Evolutionary conservation across 2,888 invertebrate species (phyloP), one percentile per base, ranked within the genome.

Genomic region (Caenorhabditis japonica): DNA sequence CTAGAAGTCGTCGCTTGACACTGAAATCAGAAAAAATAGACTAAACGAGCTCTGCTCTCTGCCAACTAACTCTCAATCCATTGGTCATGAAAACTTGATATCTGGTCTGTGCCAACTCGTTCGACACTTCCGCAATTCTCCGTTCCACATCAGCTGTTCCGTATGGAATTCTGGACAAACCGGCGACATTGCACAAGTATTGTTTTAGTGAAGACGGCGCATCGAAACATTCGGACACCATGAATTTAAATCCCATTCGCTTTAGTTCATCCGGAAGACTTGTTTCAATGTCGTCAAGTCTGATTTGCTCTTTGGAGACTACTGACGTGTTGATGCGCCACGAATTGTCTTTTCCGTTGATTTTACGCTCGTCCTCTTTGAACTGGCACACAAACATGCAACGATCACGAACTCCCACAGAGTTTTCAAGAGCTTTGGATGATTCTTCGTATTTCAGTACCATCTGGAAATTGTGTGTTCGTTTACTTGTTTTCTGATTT

Each of bases 381-480:
- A 53, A 76, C 15, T 79, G 75, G 51, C 82, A 85, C 21, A 85
- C 78, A 52, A 85, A 83, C 68, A 84, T 83, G 7, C 61, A 23
- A 21, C 77, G 47, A 64, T 85, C 85, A n/a, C 84, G 68, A 2
- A 12, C 12, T 5, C 70, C 59, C 10, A 85, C 51, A 19, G 75
- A 52, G 56, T 79, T 78, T 70, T 83, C 82, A 10, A 84, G 47
- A 15, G 46, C 62, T 33, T 39, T 55, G 21, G 74, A 43, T 1
- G 75, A 71, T 12, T 61, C 55, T 17, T 38, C 23, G 15, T 58
- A 34, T 10, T 64, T 66, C 3, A 81, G 27, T 17, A 43, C 15
- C 52, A 81, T 71, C 75, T 71, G 41, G n/a, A 64, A 60, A n/a
- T n/a, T n/a, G n/a, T n/a, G n/a, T n/a, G n/a, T n/a, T n/a, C n/a